Conservation (phyloP, 2,113 vertebrate species). For the Hirundichthys speculiger region DNA sequence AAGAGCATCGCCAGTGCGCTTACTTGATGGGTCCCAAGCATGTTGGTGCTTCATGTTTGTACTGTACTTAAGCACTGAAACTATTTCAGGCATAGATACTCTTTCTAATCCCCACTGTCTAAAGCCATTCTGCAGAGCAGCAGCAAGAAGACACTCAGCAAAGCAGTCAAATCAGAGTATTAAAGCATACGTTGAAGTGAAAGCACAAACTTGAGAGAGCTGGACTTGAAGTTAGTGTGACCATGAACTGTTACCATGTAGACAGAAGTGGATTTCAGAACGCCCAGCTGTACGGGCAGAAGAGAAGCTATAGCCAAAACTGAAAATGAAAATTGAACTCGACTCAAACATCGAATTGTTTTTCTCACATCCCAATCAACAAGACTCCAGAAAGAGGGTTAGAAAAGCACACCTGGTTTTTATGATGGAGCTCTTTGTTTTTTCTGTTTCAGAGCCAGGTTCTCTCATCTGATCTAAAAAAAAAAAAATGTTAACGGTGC, state of each 20-base stretch:
- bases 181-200: slow-evolving; percentile 25
- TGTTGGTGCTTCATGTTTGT: slow-evolving; percentile 54
- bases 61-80: slow-evolving; percentile 53
- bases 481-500: background rate
- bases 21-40: slow-evolving; percentile 50
- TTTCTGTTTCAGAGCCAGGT: slow-evolving; percentile 1
- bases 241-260: background rate
- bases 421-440: slow-evolving; percentile 42
- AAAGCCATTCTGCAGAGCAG: slow-evolving; percentile 25
- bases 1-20: slow-evolving; percentile 3
- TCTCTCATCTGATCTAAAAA: background rate
- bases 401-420: slow-evolving; percentile 74
- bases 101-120: slow-evolving; percentile 1
- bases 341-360: background rate
- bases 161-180: background rate
- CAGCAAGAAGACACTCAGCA: background rate
- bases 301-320: slow-evolving; percentile 22
- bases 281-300: slow-evolving; percentile 20
- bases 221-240: slow-evolving; percentile 31
- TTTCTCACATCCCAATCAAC: slow-evolving; percentile 18
- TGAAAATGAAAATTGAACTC: background rate
- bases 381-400: slow-evolving; percentile 59
- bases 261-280: background rate
- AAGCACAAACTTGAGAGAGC: slow-evolving; percentile 71
- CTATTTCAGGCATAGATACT: background rate